Base-by-base conservation (phyloP, 1,140 invertebrate species). In the Tribolium castaneum region DNA sequence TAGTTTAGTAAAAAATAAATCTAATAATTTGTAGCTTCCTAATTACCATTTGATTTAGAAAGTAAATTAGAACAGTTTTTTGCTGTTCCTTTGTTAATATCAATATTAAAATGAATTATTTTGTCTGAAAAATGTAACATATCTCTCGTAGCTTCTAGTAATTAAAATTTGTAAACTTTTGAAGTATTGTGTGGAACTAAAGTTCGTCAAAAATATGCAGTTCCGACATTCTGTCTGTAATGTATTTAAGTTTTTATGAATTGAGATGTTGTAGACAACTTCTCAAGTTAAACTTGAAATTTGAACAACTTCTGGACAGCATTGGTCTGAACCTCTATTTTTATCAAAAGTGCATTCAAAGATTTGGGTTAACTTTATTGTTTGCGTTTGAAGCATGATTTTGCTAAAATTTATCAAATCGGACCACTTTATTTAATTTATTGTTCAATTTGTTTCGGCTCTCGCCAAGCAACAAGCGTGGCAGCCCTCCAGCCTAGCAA, bases 201-300 rank as follows among this genome's bases (percentile, higher is more conserved):
- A 52, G 16, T 19, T 52, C 1, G 51, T 4, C 10, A 52, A 52
- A 45, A 45, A 45, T 45, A 52, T 52, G 51, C 10, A 52, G 6
- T 52, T 13, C 51, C 16, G 16, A 7, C 51, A 52, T 52, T 12
- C 7, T 52, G 5, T 2, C 51, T 7, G 13, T 52, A 52, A 52
- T 19, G 51, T 13, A 6, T 52, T 52, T 52, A 52, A 52, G 13
- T 52, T 52, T 52, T 52, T 52, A 52, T 52, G 16, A 52, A 52
- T 52, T 52, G 51, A 52, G 16, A 52, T 52, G 51, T 52, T 19
- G 51, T 52, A 16, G 51, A 52, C 51, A 52, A 52, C 51, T 52
- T 52, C 51, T 5, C 2, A 19, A 52, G 51, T 52, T 13, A 52
- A 52, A 19, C 51, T 52, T 19, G 51, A 52, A 52, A 13, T 52